phyloP scores from a whole-genome alignment of 2,797 vertebrate genomes.

The Crocidura indochinensis region DNA sequence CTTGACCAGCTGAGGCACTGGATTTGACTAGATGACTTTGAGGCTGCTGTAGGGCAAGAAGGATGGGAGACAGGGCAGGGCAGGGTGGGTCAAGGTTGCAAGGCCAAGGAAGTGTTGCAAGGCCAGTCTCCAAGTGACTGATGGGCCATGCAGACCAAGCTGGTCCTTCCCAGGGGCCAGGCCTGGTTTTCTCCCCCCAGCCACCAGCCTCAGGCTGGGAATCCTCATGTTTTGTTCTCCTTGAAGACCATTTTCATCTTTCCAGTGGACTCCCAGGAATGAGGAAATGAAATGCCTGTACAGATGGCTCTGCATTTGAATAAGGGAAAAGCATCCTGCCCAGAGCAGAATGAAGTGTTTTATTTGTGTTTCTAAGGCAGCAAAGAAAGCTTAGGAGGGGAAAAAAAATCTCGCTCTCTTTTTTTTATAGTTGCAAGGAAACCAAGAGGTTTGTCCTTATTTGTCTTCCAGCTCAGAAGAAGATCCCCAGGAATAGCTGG shows the following conservation, averaged over 20 bases:
- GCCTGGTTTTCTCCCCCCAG: no score
- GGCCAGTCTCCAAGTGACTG: no score
- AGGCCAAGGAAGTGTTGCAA: no score
- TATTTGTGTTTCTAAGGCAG: constrained; percentile 77
- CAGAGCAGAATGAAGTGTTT: constrained; percentile 57
- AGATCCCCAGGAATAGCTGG: no score
- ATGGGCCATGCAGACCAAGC: no score
- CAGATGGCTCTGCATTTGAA: constrained; percentile 69
- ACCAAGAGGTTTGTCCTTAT: not conserved
- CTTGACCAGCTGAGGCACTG: no score
- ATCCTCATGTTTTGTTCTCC: constrained; percentile 39
- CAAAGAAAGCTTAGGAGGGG: constrained; percentile 62
- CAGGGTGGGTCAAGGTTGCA: no score
- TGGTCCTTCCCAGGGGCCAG: no score
- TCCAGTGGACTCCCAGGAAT: constrained; percentile 62
- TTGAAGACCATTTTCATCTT: constrained; percentile 63
- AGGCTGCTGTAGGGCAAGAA: no score
- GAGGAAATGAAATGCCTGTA: constrained; percentile 73
- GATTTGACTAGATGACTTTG: no score
- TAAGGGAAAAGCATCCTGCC: constrained; percentile 63
- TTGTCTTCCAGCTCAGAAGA: no score
- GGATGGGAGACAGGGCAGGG: no score
- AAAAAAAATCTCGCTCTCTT: not conserved
- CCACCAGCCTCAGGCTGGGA: constrained; percentile 31
- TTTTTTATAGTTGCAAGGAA: constrained; percentile 53